Base-by-base conservation (phyloP, 2,113 vertebrate genomes). In the Ranitomeya variabilis region DNA sequence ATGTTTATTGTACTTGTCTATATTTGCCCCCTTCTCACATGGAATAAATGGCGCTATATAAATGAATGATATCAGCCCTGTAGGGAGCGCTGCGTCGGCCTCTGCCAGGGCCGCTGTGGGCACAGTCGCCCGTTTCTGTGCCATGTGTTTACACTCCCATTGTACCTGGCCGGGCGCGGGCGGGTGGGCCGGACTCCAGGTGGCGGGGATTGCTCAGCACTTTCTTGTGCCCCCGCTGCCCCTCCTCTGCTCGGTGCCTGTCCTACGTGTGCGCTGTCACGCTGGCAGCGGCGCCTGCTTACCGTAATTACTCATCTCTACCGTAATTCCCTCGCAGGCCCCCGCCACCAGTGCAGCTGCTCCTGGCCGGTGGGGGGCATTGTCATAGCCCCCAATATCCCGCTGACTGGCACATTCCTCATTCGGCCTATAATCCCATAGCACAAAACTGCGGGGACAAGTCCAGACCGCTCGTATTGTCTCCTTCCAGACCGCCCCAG, bases 341-440 rank as follows among this genome's bases (percentile, higher is more conserved):
- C n/a, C 83, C 67, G 7, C 11, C 37, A n/a, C 59, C 14, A 6
- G 9, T 52, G 18, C 45, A 13, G 9, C 74, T 52, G 74, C 74
- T 19, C 9, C 3, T 45, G 37, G 37, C 37, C 37, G 3, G 37
- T 81, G 12, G 78, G 54, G 54, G 54, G 7, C 51, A 3, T 7
- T 9, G 11, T 19, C 14, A 6, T 0, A 52, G 37, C 37, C 80
- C 59, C 55, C 59, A 6, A 4, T 12, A 73, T 78, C 57, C 37
- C 57, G 59, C 85, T 64, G 85, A 86, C 73, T 51, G 59, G 37
- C 85, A 78, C 21, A 86, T 86, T 86, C 85, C 85, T 51, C 12
- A 16, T 23, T 16, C 15, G 8, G 74, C 60, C 5, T 31, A 26
- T 79, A 86, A 86, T 79, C 85, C 85, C 21, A 3, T 11, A 64